Evolutionary conservation across 2,797 vertebrate genomes (phyloP), one percentile per base, ranked within the genome.

Genomic region (Salmo trutta): DNA sequence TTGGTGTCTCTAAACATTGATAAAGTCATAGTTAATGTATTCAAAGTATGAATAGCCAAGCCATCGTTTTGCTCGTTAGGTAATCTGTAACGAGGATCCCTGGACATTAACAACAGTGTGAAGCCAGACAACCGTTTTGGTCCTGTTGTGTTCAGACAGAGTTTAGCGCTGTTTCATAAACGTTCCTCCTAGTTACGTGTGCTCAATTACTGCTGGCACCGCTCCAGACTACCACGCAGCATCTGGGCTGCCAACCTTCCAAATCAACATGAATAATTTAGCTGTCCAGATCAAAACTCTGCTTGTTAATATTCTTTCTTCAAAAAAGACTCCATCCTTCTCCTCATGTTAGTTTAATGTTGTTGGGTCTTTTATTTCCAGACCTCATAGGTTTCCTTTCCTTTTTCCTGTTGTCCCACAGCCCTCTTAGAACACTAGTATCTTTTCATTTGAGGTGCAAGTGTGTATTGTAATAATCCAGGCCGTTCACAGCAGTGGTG

Each of bases 181-280:
- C n/a, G n/a, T 59, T 59, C 56, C 56, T 59, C 56, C 19, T 59
- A 59, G 56, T 59, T 59, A 59, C 62, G 24, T 70, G 75, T 81
- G 71, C 62, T 73, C 69, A 71, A 54, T 74, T 71, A 62, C 68
- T 33, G 56, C 78, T 80, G 72, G 78, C 72, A 29, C 27, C 5
- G 29, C 67, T 74, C 75, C 81, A 80, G 70, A 19, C n/a, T 51
- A 71, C 54, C 53, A 77, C 71, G 24, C 56, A 71, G 75, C 77
- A 79, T 80, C 78, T 83, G 81, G 72, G 73, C 56, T 16, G 72
- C 52, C 47, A 80, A 71, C 71, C 75, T 73, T 75, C 81, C 81
- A 80, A 83, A 80, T 77, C 54, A 41, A 74, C 73, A 77, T 77
- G 68, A 77, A 80, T 82, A 75, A 79, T 79, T 69, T 68, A 80